Conservation (phyloP, 2,888 invertebrate species). For the Microctonus brassicae region DNA sequence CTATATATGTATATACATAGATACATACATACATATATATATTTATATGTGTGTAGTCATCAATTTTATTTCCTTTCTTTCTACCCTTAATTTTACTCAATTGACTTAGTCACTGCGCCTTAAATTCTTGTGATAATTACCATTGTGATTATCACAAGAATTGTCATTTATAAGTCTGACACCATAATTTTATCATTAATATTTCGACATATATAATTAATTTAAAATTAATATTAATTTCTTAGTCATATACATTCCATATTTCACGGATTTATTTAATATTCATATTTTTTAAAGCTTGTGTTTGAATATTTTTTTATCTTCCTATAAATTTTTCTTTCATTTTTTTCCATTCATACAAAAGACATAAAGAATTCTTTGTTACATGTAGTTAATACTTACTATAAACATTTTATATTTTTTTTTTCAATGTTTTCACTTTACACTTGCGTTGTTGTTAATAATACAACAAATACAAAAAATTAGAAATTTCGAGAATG, state of each 20-base stretch:
- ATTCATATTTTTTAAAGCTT: neutral
- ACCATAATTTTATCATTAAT: neutral
- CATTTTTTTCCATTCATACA: neutral
- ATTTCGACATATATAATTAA: slow-evolving; percentile 9
- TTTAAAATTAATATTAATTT: neutral
- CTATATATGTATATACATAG: no score
- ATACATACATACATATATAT: neutral
- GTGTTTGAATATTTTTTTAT: no score
- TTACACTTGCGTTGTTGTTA: neutral
- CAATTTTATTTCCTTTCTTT: slow-evolving; percentile 22
- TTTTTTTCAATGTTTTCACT: neutral
- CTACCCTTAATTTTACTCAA: slow-evolving; percentile 36
- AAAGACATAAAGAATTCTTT: neutral
- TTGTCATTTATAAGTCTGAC: neutral
- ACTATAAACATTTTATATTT: neutral
- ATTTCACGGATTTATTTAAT: neutral
- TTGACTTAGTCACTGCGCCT: slow-evolving; percentile 35
- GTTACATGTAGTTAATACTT: neutral
- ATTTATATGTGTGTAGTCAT: slow-evolving; percentile 24
- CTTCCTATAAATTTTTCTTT: neutral
- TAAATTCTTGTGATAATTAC: slow-evolving; percentile 21
- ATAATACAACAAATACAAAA: neutral
- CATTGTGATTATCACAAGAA: neutral
- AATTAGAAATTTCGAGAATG: neutral
- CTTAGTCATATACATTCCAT: neutral